phyloP scores from a whole-genome alignment of 2,113 vertebrate genomes.

The Hemichromis elongatus region DNA sequence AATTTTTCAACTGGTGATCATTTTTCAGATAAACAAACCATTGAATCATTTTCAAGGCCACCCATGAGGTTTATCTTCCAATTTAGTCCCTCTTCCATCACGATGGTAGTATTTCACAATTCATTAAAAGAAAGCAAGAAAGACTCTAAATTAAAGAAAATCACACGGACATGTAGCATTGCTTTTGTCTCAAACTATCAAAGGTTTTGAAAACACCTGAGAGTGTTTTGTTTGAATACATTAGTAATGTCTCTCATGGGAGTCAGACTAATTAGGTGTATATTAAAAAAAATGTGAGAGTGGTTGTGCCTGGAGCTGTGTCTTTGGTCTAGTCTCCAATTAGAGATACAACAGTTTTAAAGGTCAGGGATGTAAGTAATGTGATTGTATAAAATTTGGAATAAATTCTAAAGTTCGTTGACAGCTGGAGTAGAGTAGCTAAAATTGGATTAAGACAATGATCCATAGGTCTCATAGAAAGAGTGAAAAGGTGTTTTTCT shows the following conservation, averaged over 20 bases:
- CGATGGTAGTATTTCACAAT: not conserved
- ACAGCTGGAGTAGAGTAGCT: not conserved
- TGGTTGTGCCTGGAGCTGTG: not conserved
- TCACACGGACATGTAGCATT: not conserved
- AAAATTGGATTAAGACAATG: conserved; percentile 34
- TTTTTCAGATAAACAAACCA: not conserved
- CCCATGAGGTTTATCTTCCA: not conserved
- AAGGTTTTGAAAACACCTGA: not conserved
- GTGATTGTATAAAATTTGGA: not conserved
- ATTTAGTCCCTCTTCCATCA: not conserved
- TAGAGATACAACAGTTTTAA: not conserved
- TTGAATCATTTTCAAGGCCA: not conserved
- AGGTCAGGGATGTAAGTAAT: not conserved
- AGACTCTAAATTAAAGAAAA: not conserved
- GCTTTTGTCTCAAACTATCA: not conserved
- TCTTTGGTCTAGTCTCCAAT: not conserved
- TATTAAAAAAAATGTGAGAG: not conserved
- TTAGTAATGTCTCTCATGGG: not conserved
- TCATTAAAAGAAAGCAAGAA: not conserved
- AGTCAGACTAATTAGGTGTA: not conserved
- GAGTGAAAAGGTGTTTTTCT: conserved; percentile 1
- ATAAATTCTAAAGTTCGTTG: conserved; percentile 17
- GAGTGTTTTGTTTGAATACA: not conserved
- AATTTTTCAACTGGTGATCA: not conserved
- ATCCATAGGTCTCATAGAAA: conserved; percentile 3